These are phyloP conservation scores for Epinotia nisella DNA, from an alignment of 2,888 invertebrate genomes.

Conservation along the genomic window DNA sequence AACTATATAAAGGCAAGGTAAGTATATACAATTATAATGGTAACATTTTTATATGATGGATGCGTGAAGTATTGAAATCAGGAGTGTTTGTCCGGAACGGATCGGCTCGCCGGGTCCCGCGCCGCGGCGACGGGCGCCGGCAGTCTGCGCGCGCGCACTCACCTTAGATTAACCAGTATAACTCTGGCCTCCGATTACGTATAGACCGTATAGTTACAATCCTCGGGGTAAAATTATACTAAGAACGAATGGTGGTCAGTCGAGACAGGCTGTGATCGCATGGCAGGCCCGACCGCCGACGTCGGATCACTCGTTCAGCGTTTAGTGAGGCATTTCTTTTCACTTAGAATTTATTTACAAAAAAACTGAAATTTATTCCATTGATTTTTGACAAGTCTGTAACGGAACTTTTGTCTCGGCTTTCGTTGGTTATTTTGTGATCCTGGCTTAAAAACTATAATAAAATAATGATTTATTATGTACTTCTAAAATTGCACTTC, in stretches of 20 bases:
- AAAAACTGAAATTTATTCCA: conserved; percentile 37
- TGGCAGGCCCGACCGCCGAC: neutral
- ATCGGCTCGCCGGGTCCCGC: conserved; percentile 47
- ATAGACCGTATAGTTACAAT: neutral
- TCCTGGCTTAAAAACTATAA: conserved; percentile 53
- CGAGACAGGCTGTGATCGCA: neutral
- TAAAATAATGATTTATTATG: conserved; percentile 51
- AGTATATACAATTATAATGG: conserved; percentile 53
- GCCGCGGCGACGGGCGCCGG: neutral
- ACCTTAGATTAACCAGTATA: neutral
- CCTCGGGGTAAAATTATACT: no score
- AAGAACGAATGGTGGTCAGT: neutral
- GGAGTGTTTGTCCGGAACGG: conserved; percentile 52
- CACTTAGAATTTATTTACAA: conserved; percentile 39
- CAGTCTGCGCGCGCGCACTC: neutral
- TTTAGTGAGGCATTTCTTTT: conserved; percentile 48
- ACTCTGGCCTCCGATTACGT: neutral
- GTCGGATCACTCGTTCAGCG: conserved; percentile 32
- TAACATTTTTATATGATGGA: conserved; percentile 62
- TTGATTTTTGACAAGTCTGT: conserved; percentile 32
- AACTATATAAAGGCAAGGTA: conserved; percentile 55
- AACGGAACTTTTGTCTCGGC: conserved; percentile 45
- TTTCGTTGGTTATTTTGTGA: conserved; percentile 60
- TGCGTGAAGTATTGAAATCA: conserved; percentile 51
- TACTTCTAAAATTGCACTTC: conserved; percentile 60